Evolutionary conservation across 2,888 invertebrate species (phyloP), one percentile per base, ranked within the genome.

Genomic region (Sphaerophoria taeniata): DNA sequence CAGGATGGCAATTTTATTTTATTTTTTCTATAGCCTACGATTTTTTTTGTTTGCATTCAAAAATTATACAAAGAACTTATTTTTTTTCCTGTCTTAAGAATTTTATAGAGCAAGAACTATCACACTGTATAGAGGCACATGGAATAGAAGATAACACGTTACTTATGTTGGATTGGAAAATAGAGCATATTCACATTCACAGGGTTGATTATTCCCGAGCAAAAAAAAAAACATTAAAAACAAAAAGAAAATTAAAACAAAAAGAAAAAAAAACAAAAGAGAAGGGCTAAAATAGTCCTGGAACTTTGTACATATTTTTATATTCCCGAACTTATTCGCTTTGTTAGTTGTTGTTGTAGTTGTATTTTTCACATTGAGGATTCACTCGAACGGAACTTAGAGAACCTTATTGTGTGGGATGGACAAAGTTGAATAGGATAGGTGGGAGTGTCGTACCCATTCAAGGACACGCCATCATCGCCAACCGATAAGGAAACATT

Each of bases 381-480:
- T 47, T 56, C 70, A 43, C 53, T 53, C 5, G 49, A 31, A 33
- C 51, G 33, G 34, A 12, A 7, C 45, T 36, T 45, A 39, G 39
- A 39, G 33, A 51, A 61, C 43, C n/a, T 33, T 45, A 24, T 47
- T 45, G 4, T 7, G 47, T n/a, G 16, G 45, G 69, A 7, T 6
- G 9, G 51, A 24, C 24, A 24, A 24, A 2, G 24, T 24, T 24
- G 24, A 24, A 24, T 24, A 24, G 24, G 24, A 2, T 24, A 2
- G 24, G 24, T 24, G 24, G 43, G 70, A 67, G 71, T 79, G 72
- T 60, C 60, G 71, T 70, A 69, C 47, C 58, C 76, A 55, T 74
- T 81, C 85, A 85, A 81, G 85, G 81, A 85, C 81, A 81, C 73
- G 47, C 73, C 56, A 36, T 67, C 61, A 53, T 47, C 72, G 73